Evolutionary conservation across 2,888 invertebrate genomes (phyloP), one percentile per base, ranked within the genome.

Genomic region (Acanthosepion esculentum): DNA sequence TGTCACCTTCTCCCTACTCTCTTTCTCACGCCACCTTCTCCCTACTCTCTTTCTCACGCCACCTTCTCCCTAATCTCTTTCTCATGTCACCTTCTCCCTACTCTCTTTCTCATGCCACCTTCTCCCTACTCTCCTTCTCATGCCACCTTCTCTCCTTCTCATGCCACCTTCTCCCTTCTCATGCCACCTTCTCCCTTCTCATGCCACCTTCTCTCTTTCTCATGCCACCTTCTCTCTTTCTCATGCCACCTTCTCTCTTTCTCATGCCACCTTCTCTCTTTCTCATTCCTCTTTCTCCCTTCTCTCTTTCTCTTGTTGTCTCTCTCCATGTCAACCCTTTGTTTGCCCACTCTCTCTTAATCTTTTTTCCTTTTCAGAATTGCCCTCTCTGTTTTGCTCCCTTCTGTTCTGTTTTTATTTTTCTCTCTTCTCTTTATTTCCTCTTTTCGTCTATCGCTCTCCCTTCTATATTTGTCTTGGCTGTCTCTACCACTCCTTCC

Each of bases 11-110:
- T n/a, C n/a, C n/a, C n/a, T n/a, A n/a, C n/a, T n/a, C n/a, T n/a
- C n/a, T n/a, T 8, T n/a, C 55, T 29, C 10, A 6, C 6, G 10
- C 29, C 78, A 8, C 10, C n/a, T n/a, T 8, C 26, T 78, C 41
- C 41, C 41, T 41, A 3, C 41, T 41, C 41, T 41, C 1, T 41
- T 5, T 26, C 20, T 59, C 20, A 6, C 8, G 8, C 15, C 18
- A 8, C 5, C 6, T 29, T 29, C 12, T 78, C 78, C 41, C 41
- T 41, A 3, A 2, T n/a, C 29, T 7, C 7, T 78, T n/a, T 7
- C 6, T 8, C n/a, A 29, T 1, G 2, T n/a, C 10, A 1, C 29
- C 41, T 41, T 0, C 6, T 10, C n/a, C 2, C n/a, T n/a, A n/a
- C 6, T 78, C 1, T 2, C n/a, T n/a, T 29, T n/a, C 12, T n/a